Evolutionary conservation across 1,140 invertebrate genomes (phyloP).

Genomic region (Listronotus bonariensis): DNA sequence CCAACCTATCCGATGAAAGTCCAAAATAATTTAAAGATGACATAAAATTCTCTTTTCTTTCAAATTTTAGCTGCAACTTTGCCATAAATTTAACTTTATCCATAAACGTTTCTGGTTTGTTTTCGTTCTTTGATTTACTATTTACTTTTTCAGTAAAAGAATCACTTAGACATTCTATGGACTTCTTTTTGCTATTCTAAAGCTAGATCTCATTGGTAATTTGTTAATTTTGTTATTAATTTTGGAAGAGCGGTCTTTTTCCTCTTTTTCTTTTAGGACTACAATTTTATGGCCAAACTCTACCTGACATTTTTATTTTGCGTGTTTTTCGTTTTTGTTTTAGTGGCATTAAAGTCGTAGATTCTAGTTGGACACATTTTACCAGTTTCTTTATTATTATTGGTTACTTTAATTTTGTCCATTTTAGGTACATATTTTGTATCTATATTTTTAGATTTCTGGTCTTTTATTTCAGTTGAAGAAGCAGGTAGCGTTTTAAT

Average conservation of each 20-base stretch:
- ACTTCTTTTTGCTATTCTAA: slow-evolving; percentile 47
- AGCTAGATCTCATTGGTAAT: slow-evolving; percentile 46
- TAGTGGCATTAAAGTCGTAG: not conserved
- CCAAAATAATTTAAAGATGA: slow-evolving; percentile 26
- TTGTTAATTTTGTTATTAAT: slow-evolving; percentile 30
- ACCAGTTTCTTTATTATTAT: not conserved
- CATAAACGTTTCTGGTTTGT: slow-evolving; percentile 32
- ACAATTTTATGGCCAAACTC: not conserved
- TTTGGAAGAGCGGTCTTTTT: slow-evolving; percentile 5
- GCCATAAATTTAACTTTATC: slow-evolving; percentile 47
- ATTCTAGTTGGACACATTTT: not conserved
- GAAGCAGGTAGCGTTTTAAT: no score
- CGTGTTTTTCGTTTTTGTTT: no score
- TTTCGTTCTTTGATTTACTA: slow-evolving; percentile 12
- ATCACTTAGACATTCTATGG: slow-evolving; percentile 40
- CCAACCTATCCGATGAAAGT: slow-evolving; percentile 26
- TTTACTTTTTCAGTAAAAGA: slow-evolving; percentile 39
- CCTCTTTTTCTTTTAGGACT: slow-evolving; percentile 9
- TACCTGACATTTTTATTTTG: not conserved
- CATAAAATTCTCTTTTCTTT: slow-evolving; percentile 25
- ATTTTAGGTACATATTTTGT: no score
- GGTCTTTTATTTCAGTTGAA: no score
- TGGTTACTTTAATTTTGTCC: no score
- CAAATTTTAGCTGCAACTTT: slow-evolving; percentile 40
- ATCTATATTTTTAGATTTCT: no score